Evolutionary conservation across 2,797 vertebrate species (phyloP), one percentile per base, ranked within the genome.

Genomic region (Chaunax sp.): DNA sequence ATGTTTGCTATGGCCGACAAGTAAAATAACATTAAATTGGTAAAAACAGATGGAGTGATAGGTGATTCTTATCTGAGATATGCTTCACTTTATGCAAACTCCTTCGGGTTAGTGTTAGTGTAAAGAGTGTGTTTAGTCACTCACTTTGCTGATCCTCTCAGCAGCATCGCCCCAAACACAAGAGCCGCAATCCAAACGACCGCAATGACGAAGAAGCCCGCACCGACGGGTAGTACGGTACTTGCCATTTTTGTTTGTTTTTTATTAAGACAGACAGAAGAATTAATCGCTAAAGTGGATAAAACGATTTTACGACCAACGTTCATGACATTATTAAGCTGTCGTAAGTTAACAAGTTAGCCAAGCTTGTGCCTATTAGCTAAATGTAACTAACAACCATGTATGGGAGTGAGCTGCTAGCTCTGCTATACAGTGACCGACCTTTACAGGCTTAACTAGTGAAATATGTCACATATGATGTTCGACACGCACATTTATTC

Each of bases 111-210:
- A n/a, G n/a, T n/a, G n/a, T n/a, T n/a, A n/a, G n/a, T n/a, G n/a
- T n/a, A n/a, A n/a, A n/a, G n/a, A n/a, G n/a, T n/a, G n/a, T n/a
- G n/a, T n/a, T n/a, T n/a, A n/a, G 1, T 37, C 44, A 87, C 95
- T 95, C 90, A 97, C 96, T 94, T 95, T 2, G 93, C 89, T 0
- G 72, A 82, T 1, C 92, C 84, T 86, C 93, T 87, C n/a, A 82
- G 88, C 7, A 94, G 53, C 33, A 90, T 72, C 10, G 82, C 35
- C 2, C 91, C 91, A 1, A 94, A 80, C 70, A 94, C 81, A 15
- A 97, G 77, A 35, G 93, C 91, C 16, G 83, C 57, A 0, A 94
- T 94, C 96, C 97, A 98, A 9, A 96, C 80, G 8, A 94, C 49
- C 1, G 86, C 89, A 3, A 98, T 72, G 62, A 93, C 59, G 72